Conservation (phyloP, 2,113 vertebrate genomes). For the Megalops atlanticus region DNA sequence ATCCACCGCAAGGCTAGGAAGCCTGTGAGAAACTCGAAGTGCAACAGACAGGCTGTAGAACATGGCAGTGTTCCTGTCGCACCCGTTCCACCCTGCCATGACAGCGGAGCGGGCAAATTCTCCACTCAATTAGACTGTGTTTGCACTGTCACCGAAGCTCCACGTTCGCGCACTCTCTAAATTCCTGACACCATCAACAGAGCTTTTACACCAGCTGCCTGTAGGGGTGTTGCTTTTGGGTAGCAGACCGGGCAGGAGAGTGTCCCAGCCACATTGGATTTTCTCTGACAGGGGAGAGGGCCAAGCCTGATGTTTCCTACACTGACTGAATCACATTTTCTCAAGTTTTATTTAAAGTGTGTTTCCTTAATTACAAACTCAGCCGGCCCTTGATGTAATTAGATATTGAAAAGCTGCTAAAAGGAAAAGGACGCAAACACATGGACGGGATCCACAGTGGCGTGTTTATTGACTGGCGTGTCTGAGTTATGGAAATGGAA, state of each 20-base stretch:
- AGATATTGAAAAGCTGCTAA: constrained; percentile 9
- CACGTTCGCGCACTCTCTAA: not conserved
- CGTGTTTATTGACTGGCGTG: not conserved
- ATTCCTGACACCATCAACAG: not conserved
- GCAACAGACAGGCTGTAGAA: not conserved
- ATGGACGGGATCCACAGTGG: not conserved
- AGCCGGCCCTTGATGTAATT: not conserved
- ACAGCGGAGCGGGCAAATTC: not conserved
- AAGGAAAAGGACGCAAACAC: not conserved
- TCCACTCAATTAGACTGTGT: not conserved
- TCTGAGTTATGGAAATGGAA: not conserved
- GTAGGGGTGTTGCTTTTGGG: not conserved
- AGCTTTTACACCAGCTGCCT: not conserved
- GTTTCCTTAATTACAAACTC: not conserved
- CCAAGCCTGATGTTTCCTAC: too few species aligned
- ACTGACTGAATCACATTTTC: not conserved
- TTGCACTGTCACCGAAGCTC: not conserved
- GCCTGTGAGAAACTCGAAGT: not conserved
- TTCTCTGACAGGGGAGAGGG: too few species aligned
- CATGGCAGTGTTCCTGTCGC: not conserved
- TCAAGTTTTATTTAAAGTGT: not conserved
- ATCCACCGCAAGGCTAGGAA: too few species aligned
- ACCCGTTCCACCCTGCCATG: not conserved
- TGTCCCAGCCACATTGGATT: not conserved
- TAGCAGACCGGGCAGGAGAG: not conserved